These are phyloP conservation scores for Drosophila kanapiae DNA, from an alignment of 1,140 invertebrate species.

Conservation along the genomic window DNA sequence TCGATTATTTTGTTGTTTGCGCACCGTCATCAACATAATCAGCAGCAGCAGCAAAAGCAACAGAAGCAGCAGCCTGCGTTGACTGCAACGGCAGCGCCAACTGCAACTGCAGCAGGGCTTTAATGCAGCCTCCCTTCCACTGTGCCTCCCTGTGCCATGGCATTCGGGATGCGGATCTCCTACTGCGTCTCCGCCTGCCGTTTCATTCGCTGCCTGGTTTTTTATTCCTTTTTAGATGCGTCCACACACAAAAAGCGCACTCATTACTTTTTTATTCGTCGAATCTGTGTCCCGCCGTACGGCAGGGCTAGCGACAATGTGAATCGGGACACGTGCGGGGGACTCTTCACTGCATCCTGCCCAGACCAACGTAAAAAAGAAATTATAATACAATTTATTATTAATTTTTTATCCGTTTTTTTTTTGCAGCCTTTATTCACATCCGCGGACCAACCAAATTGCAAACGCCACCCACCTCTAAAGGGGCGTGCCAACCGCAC, in stretches of 20 bases:
- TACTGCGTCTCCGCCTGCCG: constrained; percentile 40
- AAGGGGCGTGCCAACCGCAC: constrained; percentile 46
- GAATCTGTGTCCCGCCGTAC: constrained; percentile 18
- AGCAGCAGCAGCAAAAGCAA: constrained; percentile 59
- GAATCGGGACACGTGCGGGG: neutral
- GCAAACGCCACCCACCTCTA: constrained; percentile 35
- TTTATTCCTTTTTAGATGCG: constrained; percentile 68
- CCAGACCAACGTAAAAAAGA: constrained; percentile 43
- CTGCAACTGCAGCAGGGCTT: constrained; percentile 18
- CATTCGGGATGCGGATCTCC: constrained; percentile 11
- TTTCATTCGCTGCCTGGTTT: constrained; percentile 52
- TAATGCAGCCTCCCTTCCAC: constrained; percentile 9
- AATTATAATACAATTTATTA: constrained; percentile 78
- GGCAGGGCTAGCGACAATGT: neutral
- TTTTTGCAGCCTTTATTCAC: constrained; percentile 30
- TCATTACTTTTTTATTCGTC: constrained; percentile 39
- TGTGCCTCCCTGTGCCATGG: neutral
- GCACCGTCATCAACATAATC: constrained; percentile 69
- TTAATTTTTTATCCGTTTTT: constrained; percentile 55
- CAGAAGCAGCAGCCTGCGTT: constrained; percentile 36
- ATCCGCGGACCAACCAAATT: constrained; percentile 62
- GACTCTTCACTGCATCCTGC: neutral
- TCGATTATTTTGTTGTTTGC: constrained; percentile 75
- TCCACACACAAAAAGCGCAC: constrained; percentile 39
- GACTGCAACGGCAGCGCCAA: constrained; percentile 9